Percentiles rank a stretch among this genome's conserved stretches.
phyloP scores from a whole-genome alignment of 2,888 invertebrate species.

The Andricus curvator region DNA sequence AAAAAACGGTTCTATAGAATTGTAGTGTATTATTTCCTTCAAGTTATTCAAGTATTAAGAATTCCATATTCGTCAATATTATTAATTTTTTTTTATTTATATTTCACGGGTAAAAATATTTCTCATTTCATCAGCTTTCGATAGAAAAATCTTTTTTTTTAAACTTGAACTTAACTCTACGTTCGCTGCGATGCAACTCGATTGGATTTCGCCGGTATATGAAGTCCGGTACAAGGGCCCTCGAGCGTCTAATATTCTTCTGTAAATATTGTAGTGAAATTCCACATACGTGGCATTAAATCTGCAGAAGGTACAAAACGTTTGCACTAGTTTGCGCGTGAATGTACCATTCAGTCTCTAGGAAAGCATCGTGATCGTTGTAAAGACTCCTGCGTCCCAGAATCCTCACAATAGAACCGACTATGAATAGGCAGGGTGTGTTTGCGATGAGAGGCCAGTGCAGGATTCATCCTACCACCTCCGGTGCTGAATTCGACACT shows the following conservation, averaged over 20 bases:
- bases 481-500: background rate
- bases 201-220: background rate
- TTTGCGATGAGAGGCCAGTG: conserved; percentile 61
- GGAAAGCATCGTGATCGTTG: conserved; percentile 52
- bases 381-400: conserved; percentile 64
- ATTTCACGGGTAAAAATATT: no score
- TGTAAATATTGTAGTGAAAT: background rate
- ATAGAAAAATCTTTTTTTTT: no score
- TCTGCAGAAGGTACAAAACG: background rate
- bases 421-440: conserved; percentile 68
- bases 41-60: no score
- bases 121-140: no score
- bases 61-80: no score
- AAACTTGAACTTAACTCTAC: no score
- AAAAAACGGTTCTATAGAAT: no score
- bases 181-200: no score
- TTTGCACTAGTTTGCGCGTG: conserved; percentile 30
- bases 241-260: background rate
- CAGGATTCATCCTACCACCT: conserved; percentile 46
- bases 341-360: conserved; percentile 48
- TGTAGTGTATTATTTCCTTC: no score
- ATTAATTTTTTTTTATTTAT: no score
- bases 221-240: background rate
- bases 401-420: conserved; percentile 64
- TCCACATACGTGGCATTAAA: background rate